phyloP scores from a whole-genome alignment of 2,888 invertebrate genomes.

The Xylota segnis region DNA sequence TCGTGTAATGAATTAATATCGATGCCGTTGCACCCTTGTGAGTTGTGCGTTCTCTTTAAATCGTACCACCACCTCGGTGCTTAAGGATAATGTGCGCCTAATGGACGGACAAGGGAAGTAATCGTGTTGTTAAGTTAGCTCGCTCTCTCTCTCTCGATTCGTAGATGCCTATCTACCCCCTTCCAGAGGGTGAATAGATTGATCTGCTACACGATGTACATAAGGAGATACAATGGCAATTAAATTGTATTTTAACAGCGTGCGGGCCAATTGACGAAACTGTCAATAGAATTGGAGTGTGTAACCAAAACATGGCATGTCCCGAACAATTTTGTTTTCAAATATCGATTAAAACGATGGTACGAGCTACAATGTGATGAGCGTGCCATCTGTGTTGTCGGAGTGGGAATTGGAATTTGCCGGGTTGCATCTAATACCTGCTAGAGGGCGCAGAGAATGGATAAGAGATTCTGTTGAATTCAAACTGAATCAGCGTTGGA shows the following conservation, averaged over 20 bases:
- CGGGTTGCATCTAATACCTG: neutral
- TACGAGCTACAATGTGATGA: neutral
- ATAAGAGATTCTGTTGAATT: neutral
- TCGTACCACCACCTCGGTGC: neutral
- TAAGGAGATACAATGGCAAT: constrained; percentile 43
- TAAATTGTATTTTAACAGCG: constrained; percentile 52
- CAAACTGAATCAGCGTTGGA: neutral
- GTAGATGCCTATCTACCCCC: constrained; percentile 66
- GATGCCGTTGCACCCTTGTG: constrained; percentile 35
- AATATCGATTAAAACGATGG: constrained; percentile 1
- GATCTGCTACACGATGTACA: constrained; percentile 21
- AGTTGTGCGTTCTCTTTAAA: constrained; percentile 3
- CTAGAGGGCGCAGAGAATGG: neutral
- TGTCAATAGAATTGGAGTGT: constrained; percentile 7
- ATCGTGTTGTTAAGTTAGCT: constrained; percentile 19
- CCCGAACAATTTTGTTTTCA: neutral
- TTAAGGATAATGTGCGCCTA: constrained; percentile 7
- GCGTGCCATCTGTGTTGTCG: neutral
- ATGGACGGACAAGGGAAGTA: constrained; percentile 48
- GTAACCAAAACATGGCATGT: constrained; percentile 6
- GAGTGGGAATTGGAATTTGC: too few species aligned
- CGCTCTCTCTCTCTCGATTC: constrained; percentile 9
- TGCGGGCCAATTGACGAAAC: constrained; percentile 21
- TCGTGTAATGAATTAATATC: neutral
- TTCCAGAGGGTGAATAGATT: constrained; percentile 24